A percentile compares a stretch with the other conserved stretches of the same genome.
These are phyloP conservation scores for Stictonetta naevosa DNA, from an alignment of 2,113 vertebrate genomes.

Conservation along the genomic window DNA sequence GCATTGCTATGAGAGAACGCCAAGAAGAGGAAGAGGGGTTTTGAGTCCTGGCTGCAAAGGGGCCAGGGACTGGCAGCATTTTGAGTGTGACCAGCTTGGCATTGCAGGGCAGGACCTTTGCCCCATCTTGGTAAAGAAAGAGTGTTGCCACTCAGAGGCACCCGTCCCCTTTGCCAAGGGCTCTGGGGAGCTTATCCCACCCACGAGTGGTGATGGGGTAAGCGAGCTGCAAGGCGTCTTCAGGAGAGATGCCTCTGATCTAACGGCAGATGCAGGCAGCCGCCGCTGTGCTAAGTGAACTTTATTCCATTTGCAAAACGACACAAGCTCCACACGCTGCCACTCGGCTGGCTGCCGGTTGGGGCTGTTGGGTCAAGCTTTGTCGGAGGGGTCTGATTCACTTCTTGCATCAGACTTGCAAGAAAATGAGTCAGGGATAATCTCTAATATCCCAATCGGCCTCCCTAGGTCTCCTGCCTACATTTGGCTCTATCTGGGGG, in stretches of 20 bases:
- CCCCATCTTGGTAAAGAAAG: not conserved
- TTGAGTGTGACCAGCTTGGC: not conserved
- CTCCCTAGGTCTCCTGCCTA: not conserved
- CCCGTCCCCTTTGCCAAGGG: accelerated
- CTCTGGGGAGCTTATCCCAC: not conserved
- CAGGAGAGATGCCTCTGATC: not conserved
- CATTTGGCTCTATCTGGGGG: not conserved
- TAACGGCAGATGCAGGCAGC: not conserved
- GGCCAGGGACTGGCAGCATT: not conserved
- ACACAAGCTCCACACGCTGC: not conserved
- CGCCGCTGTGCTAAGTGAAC: constrained; percentile 9
- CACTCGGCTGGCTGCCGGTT: not conserved
- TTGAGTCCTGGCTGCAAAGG: not conserved
- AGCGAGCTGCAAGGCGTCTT: not conserved
- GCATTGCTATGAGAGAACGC: not conserved
- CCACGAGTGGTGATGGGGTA: not conserved
- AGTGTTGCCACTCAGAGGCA: not conserved
- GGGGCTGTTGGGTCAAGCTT: not conserved
- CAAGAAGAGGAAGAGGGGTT: not conserved
- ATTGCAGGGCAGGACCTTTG: not conserved
- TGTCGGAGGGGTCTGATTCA: constrained; percentile 37
- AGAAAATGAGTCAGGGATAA: constrained; percentile 38
- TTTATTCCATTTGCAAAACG: constrained; percentile 61
- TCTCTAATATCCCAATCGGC: not conserved
- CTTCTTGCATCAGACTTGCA: constrained; percentile 56